phyloP scores from a whole-genome alignment of 37 sponge, comb jelly and placozoan species.

The Hexactinellida sp. region DNA sequence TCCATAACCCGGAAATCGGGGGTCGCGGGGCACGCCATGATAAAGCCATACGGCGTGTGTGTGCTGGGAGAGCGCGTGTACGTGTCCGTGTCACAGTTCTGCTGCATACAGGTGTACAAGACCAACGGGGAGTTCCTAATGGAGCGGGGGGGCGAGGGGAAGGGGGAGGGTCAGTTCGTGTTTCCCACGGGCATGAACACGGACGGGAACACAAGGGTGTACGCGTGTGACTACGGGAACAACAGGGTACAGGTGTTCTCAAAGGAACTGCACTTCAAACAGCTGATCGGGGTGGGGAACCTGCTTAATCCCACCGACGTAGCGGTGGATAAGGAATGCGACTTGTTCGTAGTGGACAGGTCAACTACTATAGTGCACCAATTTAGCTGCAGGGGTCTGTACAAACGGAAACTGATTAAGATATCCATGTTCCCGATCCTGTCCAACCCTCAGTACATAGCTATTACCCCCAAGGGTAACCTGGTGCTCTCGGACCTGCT shows the following conservation, averaged over 20 bases:
- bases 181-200: not conserved
- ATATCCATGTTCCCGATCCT: not conserved
- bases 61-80: not conserved
- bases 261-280: not conserved
- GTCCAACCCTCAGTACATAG: not conserved
- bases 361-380: not conserved
- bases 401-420: not conserved
- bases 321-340: not conserved
- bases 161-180: not conserved
- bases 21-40: not conserved
- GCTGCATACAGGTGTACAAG: not conserved
- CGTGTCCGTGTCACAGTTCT: not conserved
- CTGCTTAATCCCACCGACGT: not conserved
- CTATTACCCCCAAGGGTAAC: not conserved
- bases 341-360: not conserved
- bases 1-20: not conserved
- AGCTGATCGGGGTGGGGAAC: not conserved
- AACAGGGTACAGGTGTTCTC: not conserved
- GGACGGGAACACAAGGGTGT: not conserved
- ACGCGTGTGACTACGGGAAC: not conserved
- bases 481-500: not conserved
- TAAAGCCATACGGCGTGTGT: not conserved
- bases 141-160: not conserved
- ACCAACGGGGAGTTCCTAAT: not conserved
- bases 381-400: not conserved